Conservation (phyloP, 2,113 vertebrate species). For the Petaurus breviceps region DNA sequence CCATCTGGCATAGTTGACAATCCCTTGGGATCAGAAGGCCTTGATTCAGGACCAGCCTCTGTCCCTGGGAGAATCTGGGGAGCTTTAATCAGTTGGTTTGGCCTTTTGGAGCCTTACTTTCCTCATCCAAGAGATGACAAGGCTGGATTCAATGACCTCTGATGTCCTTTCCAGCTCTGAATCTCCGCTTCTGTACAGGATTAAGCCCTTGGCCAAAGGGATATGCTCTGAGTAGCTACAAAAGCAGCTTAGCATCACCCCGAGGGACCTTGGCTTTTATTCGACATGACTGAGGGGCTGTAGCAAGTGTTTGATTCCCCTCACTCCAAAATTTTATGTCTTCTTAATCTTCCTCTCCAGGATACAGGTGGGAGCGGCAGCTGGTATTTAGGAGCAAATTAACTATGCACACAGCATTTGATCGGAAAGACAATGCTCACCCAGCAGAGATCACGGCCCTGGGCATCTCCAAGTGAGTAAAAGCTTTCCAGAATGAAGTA, state of each 20-base stretch:
- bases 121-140: neutral
- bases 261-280: neutral
- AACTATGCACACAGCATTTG: constrained; percentile 99
- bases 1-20: neutral
- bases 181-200: neutral
- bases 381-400: constrained; percentile 98
- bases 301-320: too few species aligned
- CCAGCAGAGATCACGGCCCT: constrained; percentile 95
- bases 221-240: neutral
- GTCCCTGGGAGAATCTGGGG: neutral
- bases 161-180: neutral
- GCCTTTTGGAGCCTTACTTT: neutral
- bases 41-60: neutral
- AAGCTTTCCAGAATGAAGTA: neutral
- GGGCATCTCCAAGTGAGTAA: constrained; percentile 95
- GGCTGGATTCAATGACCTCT: neutral
- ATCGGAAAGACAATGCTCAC: constrained; percentile 97
- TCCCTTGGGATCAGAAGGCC: neutral
- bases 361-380: constrained; percentile 98
- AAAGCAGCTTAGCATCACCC: neutral
- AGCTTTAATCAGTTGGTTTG: neutral
- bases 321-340: accelerated
- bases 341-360: constrained; percentile 76
- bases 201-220: neutral
- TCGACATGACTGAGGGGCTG: accelerated